Conservation (phyloP, 2,888 invertebrate genomes). For the Dasysyrphus albostriatus region DNA sequence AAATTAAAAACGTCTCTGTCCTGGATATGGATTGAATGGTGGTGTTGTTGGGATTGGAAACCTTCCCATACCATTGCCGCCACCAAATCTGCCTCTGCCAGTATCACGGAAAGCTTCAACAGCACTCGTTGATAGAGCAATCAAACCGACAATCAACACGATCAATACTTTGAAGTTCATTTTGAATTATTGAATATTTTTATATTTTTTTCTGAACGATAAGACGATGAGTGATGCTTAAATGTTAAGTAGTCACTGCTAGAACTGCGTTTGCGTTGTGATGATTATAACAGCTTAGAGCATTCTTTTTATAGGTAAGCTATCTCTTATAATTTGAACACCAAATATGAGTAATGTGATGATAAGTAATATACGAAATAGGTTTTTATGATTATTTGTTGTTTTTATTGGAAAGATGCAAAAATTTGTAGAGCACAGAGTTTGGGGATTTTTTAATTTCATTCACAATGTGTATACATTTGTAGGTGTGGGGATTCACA, state of each 20-base stretch:
- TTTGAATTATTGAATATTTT: neutral
- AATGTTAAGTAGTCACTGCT: neutral
- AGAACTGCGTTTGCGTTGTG: conserved; percentile 25
- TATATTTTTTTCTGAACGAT: neutral
- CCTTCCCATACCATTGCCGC: neutral
- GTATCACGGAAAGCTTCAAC: conserved; percentile 50
- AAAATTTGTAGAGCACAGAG: too few species aligned
- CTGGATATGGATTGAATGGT: conserved; percentile 52
- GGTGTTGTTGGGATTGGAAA: conserved; percentile 52
- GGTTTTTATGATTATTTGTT: neutral
- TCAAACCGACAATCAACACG: conserved; percentile 50
- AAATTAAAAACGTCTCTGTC: conserved; percentile 28
- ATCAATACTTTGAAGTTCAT: conserved; percentile 68
- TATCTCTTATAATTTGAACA: neutral
- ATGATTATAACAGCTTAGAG: neutral
- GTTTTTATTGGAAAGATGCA: neutral
- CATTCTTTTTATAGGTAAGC: conserved; percentile 39
- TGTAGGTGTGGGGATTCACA: too few species aligned
- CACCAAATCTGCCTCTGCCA: conserved; percentile 3
- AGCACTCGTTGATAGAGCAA: conserved; percentile 42
- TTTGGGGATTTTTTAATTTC: too few species aligned
- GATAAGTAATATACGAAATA: conserved; percentile 23
- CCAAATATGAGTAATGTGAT: neutral
- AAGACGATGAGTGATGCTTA: neutral
- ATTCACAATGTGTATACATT: too few species aligned